These are phyloP conservation scores for Pelodiscus sinensis DNA, from an alignment of 2,113 vertebrate genomes.

Conservation along the genomic window DNA sequence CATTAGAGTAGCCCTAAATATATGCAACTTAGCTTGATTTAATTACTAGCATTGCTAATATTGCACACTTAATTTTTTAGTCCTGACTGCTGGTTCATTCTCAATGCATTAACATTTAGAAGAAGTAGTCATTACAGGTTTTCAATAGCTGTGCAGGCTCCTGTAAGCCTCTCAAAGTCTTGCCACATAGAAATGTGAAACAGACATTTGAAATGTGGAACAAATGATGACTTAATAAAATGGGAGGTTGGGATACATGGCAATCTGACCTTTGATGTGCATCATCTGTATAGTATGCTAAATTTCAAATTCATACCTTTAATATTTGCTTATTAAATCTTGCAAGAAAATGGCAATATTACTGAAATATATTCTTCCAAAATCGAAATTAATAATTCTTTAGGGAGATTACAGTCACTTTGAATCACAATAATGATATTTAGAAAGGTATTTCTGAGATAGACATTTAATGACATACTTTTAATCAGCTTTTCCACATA, in stretches of 20 bases:
- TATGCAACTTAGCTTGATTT: slow-evolving; percentile 59
- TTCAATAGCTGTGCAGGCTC: slow-evolving; percentile 59
- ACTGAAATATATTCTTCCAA: slow-evolving; percentile 56
- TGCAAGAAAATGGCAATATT: slow-evolving; percentile 46
- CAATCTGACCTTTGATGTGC: neutral
- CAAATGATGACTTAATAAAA: slow-evolving; percentile 19
- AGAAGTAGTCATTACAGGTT: slow-evolving; percentile 66
- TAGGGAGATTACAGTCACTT: slow-evolving; percentile 48
- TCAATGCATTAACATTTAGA: slow-evolving; percentile 66
- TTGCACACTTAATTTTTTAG: slow-evolving; percentile 52
- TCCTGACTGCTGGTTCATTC: slow-evolving; percentile 68
- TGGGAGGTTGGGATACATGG: neutral
- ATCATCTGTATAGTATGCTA: neutral
- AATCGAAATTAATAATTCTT: slow-evolving; percentile 40
- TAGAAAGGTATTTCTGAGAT: slow-evolving; percentile 35
- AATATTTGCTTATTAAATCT: slow-evolving; percentile 66
- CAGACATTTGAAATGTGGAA: slow-evolving; percentile 47
- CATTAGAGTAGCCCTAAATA: slow-evolving; percentile 57
- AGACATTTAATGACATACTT: slow-evolving; percentile 58
- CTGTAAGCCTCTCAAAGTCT: slow-evolving; percentile 48
- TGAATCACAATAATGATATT: slow-evolving; percentile 42
- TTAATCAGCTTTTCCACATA: slow-evolving; percentile 69
- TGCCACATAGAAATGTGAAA: slow-evolving; percentile 59
- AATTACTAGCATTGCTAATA: slow-evolving; percentile 68
- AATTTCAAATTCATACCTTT: slow-evolving; percentile 30